A percentile compares a stretch with the other conserved stretches of the same genome.
These are phyloP conservation scores for Uropsilus gracilis DNA, from an alignment of 2,113 vertebrate species.

Conservation along the genomic window DNA sequence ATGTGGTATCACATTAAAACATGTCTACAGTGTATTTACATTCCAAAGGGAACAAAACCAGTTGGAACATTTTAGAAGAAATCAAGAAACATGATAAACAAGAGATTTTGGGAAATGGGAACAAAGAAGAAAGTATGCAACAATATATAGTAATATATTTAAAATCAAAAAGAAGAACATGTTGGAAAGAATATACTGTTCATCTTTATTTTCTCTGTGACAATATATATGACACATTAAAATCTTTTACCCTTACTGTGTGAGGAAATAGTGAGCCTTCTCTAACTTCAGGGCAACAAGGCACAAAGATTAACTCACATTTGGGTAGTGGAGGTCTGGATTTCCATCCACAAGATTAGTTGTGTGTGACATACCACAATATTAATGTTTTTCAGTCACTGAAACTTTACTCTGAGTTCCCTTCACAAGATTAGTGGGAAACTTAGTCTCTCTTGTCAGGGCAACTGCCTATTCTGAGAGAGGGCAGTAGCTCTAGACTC, in stretches of 20 bases:
- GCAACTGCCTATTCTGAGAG: not conserved
- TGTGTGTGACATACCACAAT: not conserved
- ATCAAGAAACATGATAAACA: not conserved
- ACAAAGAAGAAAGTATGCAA: not conserved
- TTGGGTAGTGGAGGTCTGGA: not conserved
- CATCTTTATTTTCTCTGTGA: not conserved
- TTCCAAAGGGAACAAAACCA: not conserved
- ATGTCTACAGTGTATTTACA: not conserved
- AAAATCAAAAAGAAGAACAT: not conserved
- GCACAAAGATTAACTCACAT: not conserved
- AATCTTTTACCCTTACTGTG: not conserved
- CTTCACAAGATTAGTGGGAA: not conserved
- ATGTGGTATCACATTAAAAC: not conserved
- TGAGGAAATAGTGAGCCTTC: not conserved
- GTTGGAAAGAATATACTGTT: not conserved
- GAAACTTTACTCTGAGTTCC: not conserved
- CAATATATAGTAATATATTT: not conserved
- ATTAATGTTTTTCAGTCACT: conserved; percentile 9
- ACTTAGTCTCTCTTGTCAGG: not conserved
- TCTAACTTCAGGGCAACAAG: not conserved
- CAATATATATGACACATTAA: not conserved
- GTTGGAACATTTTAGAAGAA: not conserved
- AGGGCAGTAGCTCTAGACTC: not conserved
- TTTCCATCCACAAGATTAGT: not conserved
- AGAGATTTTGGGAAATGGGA: not conserved